Evolutionary conservation across 2,888 invertebrate genomes (phyloP).

Genomic region (Unio delphinus): DNA sequence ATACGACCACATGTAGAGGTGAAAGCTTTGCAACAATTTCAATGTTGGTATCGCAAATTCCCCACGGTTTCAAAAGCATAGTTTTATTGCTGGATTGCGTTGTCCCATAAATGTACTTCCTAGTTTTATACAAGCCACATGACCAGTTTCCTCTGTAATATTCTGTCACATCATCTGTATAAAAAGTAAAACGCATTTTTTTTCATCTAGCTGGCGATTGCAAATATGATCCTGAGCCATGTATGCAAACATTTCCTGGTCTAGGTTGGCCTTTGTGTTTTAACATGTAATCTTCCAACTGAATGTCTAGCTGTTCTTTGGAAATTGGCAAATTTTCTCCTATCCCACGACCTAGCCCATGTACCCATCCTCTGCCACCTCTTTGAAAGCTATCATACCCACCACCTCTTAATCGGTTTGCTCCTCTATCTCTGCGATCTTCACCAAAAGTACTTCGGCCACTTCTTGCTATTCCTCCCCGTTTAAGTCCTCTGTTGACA

Average conservation of each 20-base stretch:
- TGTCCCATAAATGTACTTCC: too few species aligned
- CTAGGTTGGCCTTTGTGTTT: constrained; percentile 77
- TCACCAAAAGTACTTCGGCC: constrained; percentile 10
- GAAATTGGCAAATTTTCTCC: constrained; percentile 37
- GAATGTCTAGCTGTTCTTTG: constrained; percentile 79
- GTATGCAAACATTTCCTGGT: constrained; percentile 76
- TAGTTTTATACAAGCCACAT: too few species aligned
- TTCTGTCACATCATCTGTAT: too few species aligned
- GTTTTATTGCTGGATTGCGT: too few species aligned
- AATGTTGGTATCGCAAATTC: too few species aligned
- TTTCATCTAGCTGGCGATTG: neutral
- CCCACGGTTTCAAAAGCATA: too few species aligned
- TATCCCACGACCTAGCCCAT: constrained; percentile 41
- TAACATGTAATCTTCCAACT: constrained; percentile 83
- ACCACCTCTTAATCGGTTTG: constrained; percentile 4
- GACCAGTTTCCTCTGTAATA: too few species aligned
- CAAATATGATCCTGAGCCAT: constrained; percentile 72
- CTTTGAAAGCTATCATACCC: constrained; percentile 28
- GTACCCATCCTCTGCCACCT: constrained; percentile 33
- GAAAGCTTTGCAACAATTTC: too few species aligned
- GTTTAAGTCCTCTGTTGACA: too few species aligned
- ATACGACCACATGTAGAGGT: too few species aligned
- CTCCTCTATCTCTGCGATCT: constrained; percentile 11
- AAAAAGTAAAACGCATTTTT: too few species aligned
- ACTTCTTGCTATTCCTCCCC: neutral